Base-by-base conservation (phyloP, 2,888 invertebrate species). In the Drosophila rubida region DNA sequence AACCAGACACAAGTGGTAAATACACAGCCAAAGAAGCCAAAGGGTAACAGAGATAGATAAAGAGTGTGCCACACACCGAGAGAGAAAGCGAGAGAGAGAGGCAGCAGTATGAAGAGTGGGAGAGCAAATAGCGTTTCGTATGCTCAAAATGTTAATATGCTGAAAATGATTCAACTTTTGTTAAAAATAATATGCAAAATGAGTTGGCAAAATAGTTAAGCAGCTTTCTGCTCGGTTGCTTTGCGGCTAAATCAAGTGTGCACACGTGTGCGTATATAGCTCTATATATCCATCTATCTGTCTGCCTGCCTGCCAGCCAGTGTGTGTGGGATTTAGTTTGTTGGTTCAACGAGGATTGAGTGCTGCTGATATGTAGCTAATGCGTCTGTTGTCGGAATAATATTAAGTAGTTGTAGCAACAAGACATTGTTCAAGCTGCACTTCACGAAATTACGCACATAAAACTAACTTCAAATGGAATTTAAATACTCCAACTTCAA, bases 161-260 rank as follows among this genome's bases (percentile, higher is more conserved):
- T 69, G 58, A 62, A 78, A 80, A 75, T 77, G 69, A 79, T 76
- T 76, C 76, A 76, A 78, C 78, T 78, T 78, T 76, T 76, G 65
- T 66, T 70, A 71, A 75, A 79, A 79, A 79, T 77, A 78, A 74
- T 75, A 74, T 70, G 74, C 66, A 74, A 79, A 79, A 76, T 79
- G 73, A 82, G 80, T 74, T 74, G 79, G 82, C 76, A 80, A 79
- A 79, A 76, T 79, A 80, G 79, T 80, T 79, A 82, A 80, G 82
- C 80, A 67, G 82, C 76, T 82, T 76, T 78, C 72, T 37, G 76
- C 72, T 75, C 58, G 72, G 72, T 42, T 79, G 76, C 62, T 72
- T 66, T 79, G 67, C 67, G 68, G 74, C 69, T 58, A 60, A 65
- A 63, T 75, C 51, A 72, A 67, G 72, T 74, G 74, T 19, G 60